phyloP scores from a whole-genome alignment of 2,113 vertebrate genomes.

The Ciconia stormi region DNA sequence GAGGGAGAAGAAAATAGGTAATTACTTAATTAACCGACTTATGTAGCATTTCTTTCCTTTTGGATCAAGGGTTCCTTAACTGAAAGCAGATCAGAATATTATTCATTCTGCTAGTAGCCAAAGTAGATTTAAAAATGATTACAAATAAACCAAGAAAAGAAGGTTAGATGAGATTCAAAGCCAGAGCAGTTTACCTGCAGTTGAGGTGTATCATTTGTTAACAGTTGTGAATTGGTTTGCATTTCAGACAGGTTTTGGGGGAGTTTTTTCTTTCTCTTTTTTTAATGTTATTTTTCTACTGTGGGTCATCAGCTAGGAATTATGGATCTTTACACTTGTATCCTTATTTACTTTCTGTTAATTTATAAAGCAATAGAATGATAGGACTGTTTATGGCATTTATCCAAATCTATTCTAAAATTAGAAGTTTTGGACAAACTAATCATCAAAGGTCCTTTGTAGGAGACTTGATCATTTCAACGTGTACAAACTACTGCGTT shows the following conservation, averaged over 20 bases:
- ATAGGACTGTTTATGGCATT: background rate
- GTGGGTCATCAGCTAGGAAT: background rate
- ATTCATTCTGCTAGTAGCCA: background rate
- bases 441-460: background rate
- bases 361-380: background rate
- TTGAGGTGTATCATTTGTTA: background rate
- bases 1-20: background rate
- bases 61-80: background rate
- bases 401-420: background rate
- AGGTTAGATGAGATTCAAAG: background rate
- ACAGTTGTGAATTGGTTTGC: background rate
- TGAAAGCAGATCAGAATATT: background rate
- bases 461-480: background rate
- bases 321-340: background rate
- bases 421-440: background rate
- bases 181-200: background rate
- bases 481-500: background rate
- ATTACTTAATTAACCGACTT: background rate
- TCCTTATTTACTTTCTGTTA: background rate
- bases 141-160: background rate
- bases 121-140: background rate
- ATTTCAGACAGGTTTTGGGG: background rate
- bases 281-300: background rate
- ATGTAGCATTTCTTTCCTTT: background rate
- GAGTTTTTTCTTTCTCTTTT: background rate